Conservation (phyloP, 2,797 vertebrate genomes). For the Falco cherrug region DNA sequence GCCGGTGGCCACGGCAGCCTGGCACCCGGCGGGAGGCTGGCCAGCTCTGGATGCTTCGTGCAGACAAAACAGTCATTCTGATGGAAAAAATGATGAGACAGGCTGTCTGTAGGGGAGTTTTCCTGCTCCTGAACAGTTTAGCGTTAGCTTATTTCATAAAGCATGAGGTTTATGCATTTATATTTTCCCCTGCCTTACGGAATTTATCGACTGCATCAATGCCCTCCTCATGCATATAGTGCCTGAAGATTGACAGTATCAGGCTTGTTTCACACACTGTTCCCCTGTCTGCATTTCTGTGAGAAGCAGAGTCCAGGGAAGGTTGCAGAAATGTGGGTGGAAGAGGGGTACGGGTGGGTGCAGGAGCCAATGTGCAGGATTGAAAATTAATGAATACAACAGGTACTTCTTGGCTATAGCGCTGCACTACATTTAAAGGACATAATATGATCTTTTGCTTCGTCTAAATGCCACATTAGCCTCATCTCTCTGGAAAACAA, state of each 20-base stretch:
- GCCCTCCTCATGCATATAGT: not conserved
- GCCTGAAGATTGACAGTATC: not conserved
- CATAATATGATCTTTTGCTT: not conserved
- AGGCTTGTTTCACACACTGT: not conserved
- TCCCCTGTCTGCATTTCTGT: not conserved
- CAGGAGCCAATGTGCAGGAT: not conserved
- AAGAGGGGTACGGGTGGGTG: not conserved
- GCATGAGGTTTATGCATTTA: not conserved
- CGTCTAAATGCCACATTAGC: not conserved
- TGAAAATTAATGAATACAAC: not conserved
- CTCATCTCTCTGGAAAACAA: not conserved
- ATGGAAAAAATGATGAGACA: not conserved
- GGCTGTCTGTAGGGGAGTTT: not conserved
- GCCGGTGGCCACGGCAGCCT: not conserved
- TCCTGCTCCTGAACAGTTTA: not conserved
- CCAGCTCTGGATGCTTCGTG: not conserved
- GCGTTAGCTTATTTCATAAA: not conserved
- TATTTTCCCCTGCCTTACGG: not conserved
- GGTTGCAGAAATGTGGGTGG: not conserved
- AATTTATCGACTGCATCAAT: not conserved
- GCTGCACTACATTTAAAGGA: not conserved
- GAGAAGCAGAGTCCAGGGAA: not conserved
- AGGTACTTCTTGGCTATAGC: not conserved
- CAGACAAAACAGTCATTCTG: not conserved
- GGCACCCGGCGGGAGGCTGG: accelerated